Evolutionary conservation across 2,888 invertebrate genomes (phyloP).

Genomic region (Troilus luridus): DNA sequence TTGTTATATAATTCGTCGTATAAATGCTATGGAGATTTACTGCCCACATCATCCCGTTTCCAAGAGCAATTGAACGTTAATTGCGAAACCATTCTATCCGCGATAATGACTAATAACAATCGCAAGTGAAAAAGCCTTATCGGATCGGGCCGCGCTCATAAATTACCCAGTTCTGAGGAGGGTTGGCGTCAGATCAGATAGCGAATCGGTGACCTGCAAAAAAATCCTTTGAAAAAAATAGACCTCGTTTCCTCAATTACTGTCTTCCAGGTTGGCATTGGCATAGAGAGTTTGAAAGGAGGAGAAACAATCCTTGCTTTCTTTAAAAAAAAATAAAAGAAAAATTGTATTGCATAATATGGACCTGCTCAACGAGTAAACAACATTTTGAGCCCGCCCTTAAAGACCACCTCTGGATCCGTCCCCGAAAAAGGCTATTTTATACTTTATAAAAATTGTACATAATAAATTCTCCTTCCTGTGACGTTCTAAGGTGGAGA

Average conservation of each 20-base stretch:
- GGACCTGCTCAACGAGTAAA: too few relatives aligned
- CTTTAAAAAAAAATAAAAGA: too few relatives aligned
- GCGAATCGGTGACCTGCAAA: neutral
- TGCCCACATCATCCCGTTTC: neutral
- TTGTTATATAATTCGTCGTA: neutral
- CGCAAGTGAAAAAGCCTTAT: neutral
- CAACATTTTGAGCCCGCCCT: too few relatives aligned
- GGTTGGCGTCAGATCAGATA: conserved; percentile 12
- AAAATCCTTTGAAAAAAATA: neutral
- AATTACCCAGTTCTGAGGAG: neutral
- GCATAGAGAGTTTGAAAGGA: neutral
- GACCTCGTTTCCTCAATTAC: neutral
- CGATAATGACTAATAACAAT: conserved; percentile 22
- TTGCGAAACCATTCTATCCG: neutral
- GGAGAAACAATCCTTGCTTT: neutral
- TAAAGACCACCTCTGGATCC: too few relatives aligned
- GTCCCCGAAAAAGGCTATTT: too few relatives aligned
- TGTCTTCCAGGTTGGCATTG: neutral
- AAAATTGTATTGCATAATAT: too few relatives aligned
- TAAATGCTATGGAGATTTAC: neutral
- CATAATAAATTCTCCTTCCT: too few relatives aligned
- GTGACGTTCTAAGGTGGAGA: too few relatives aligned
- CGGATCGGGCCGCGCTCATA: neutral
- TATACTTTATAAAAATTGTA: too few relatives aligned
- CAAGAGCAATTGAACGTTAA: neutral